phyloP scores from a whole-genome alignment of 2,113 vertebrate species.

The Nothobranchius kuhntae region DNA sequence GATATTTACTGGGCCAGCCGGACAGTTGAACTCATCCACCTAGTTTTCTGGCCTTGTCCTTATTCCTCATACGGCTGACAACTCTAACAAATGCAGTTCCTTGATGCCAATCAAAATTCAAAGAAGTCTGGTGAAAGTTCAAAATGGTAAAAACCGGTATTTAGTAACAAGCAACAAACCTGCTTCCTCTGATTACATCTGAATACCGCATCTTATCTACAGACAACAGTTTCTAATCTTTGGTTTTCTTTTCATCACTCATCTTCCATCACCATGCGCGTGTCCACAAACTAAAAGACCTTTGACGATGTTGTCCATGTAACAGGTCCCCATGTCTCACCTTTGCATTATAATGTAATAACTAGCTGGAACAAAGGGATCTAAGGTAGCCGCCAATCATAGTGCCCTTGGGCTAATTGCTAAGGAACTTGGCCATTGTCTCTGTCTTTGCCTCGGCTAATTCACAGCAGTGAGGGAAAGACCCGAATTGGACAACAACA shows the following conservation, averaged over 20 bases:
- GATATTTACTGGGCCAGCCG: not conserved
- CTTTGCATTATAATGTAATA: constrained; percentile 53
- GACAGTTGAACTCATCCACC: constrained; percentile 11
- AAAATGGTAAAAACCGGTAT: constrained; percentile 34
- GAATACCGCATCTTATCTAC: constrained; percentile 9
- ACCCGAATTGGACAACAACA: constrained; percentile 73
- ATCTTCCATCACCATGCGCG: constrained; percentile 13
- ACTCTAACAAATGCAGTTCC: constrained; percentile 30
- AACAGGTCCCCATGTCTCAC: constrained; percentile 8
- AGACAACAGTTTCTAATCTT: constrained; percentile 16
- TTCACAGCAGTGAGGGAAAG: constrained; percentile 51
- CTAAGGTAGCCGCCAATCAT: constrained; percentile 58
- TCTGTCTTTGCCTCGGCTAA: constrained; percentile 39
- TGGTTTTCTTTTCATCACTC: constrained; percentile 12
- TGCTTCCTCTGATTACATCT: constrained; percentile 42
- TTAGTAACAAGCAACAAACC: constrained; percentile 18
- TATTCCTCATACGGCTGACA: constrained; percentile 24
- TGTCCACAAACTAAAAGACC: constrained; percentile 3
- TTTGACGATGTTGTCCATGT: constrained; percentile 16
- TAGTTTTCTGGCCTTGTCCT: constrained; percentile 23
- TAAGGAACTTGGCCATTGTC: constrained; percentile 46
- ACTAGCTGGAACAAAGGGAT: constrained; percentile 52
- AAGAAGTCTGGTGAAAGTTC: constrained; percentile 33
- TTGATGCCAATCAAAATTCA: constrained; percentile 35
- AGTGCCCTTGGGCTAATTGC: constrained; percentile 41